Conservation (phyloP, 2,888 invertebrate genomes). For the Bombylius discolor region DNA sequence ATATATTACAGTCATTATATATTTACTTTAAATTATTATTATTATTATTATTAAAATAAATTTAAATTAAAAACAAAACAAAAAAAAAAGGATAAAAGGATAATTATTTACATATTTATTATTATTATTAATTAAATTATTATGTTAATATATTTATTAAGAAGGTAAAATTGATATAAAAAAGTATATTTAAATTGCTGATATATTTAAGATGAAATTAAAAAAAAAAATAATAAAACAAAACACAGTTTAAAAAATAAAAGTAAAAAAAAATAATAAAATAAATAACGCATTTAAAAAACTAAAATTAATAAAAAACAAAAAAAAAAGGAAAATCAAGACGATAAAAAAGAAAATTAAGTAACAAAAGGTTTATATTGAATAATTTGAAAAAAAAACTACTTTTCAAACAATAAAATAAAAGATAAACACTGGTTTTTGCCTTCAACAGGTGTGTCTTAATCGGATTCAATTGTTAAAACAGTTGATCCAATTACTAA, state of each 20-base stretch:
- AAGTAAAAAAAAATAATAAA: not conserved
- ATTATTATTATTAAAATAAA: not conserved
- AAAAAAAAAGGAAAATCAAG: not conserved
- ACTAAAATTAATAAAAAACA: not conserved
- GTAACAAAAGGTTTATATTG: not conserved
- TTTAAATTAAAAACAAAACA: not conserved
- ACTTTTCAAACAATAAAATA: too few species aligned
- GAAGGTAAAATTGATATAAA: too few species aligned
- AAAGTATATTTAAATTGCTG: too few species aligned
- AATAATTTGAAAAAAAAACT: not conserved
- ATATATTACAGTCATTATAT: too few species aligned
- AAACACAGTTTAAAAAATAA: not conserved
- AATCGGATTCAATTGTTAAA: too few species aligned
- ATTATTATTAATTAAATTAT: too few species aligned
- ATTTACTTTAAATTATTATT: too few species aligned
- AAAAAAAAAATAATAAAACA: not conserved
- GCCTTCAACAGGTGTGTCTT: slow-evolving; percentile 12
- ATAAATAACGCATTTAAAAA: not conserved
- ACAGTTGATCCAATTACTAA: too few species aligned
- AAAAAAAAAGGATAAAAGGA: not conserved
- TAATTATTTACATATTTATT: not conserved
- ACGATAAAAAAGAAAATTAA: not conserved
- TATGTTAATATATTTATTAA: too few species aligned
- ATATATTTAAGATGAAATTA: not conserved
- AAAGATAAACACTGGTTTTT: slow-evolving; percentile 2